Conservation (phyloP, 2,797 vertebrate species). For the Geotria australis region DNA sequence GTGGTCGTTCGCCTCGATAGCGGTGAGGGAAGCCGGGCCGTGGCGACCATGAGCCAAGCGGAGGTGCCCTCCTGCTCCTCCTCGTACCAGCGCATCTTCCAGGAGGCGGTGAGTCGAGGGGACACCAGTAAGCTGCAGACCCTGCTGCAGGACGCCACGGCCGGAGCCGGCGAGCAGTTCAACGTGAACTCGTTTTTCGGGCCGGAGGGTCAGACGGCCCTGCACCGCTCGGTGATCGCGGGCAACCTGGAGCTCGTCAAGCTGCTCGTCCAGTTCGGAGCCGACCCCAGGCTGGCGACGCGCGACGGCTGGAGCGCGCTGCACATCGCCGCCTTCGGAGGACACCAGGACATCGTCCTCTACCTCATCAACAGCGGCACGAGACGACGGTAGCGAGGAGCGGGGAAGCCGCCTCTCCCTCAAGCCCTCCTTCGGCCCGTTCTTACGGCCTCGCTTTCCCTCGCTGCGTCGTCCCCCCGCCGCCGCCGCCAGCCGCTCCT, state of each 20-base stretch:
- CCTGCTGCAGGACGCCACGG: constrained; percentile 69
- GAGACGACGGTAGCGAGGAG: constrained; percentile 3
- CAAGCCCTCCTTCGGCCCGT: too few relatives aligned
- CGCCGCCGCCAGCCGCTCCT: too few relatives aligned
- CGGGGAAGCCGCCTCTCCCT: too few relatives aligned
- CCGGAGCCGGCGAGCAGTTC: constrained; percentile 44
- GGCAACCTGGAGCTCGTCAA: constrained; percentile 95
- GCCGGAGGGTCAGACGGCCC: constrained; percentile 79
- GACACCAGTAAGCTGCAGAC: constrained; percentile 87
- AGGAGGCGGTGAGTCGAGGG: constrained; percentile 78
- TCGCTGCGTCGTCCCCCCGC: too few relatives aligned
- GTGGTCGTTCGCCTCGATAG: background rate
- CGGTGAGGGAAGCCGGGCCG: background rate
- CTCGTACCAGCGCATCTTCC: constrained; percentile 19
- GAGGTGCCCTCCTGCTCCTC: background rate
- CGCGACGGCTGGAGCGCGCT: constrained; percentile 91
- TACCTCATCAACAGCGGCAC: constrained; percentile 99
- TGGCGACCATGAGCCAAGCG: background rate
- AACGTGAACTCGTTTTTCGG: constrained; percentile 84
- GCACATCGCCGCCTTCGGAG: constrained; percentile 90
- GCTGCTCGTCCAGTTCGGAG: constrained; percentile 86
- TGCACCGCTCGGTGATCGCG: constrained; percentile 87
- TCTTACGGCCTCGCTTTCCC: too few relatives aligned
- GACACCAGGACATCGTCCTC: constrained; percentile 95
- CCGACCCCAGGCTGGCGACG: constrained; percentile 80